Evolutionary conservation across 2,888 invertebrate genomes (phyloP).

Genomic region (Eretmocerus hayati): DNA sequence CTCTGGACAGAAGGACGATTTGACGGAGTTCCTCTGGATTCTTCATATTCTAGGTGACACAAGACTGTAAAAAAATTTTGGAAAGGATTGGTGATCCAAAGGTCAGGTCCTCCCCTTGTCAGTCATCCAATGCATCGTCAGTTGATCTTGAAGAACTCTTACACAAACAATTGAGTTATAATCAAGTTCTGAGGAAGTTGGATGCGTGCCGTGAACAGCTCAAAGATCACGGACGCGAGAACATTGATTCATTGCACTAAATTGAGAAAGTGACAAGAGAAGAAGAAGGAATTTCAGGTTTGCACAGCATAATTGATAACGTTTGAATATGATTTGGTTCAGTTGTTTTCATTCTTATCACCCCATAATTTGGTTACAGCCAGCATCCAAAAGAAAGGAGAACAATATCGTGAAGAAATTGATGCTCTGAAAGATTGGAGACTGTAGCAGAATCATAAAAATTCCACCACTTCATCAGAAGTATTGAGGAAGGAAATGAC

Average conservation of each 20-base stretch:
- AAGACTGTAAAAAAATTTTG: too few relatives aligned
- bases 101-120: too few relatives aligned
- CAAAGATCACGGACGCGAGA: conserved; percentile 25
- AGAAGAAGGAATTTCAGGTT: conserved; percentile 17
- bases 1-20: too few relatives aligned
- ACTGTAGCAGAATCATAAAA: conserved; percentile 46
- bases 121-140: conserved; percentile 7
- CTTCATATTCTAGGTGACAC: too few relatives aligned
- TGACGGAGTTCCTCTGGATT: too few relatives aligned
- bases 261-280: conserved; percentile 24
- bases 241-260: conserved; percentile 9
- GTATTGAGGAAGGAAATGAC: conserved; percentile 54
- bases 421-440: conserved; percentile 27
- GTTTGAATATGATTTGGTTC: too few relatives aligned
- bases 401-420: conserved; percentile 31
- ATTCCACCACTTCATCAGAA: conserved; percentile 52
- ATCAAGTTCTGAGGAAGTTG: conserved; percentile 30
- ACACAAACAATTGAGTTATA: conserved; percentile 27
- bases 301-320: too few relatives aligned
- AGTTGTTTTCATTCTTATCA: too few relatives aligned
- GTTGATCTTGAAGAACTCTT: conserved; percentile 24
- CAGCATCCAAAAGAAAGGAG: conserved; percentile 9
- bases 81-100: too few relatives aligned
- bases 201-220: conserved; percentile 21
- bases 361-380: conserved; percentile 12